phyloP scores from a whole-genome alignment of 2,888 invertebrate species.

The Epirrhoe alternata region DNA sequence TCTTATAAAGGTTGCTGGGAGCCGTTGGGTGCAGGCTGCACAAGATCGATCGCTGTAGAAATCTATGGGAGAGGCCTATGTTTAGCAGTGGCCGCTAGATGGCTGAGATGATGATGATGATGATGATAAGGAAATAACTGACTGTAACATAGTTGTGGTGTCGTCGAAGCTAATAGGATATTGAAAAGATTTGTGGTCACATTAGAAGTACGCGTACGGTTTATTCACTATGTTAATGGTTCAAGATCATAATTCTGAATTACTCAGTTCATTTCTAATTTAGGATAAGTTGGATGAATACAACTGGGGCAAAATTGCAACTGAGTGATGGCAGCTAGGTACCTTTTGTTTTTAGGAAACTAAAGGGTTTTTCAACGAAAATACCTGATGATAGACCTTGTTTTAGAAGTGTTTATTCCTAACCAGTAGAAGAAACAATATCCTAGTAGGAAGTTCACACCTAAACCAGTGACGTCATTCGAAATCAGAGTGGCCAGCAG shows the following conservation, averaged over 20 bases:
- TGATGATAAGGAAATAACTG: no score
- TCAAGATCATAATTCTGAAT: background rate
- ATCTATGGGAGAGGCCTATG: no score
- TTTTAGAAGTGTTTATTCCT: background rate
- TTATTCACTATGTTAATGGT: background rate
- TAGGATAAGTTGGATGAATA: background rate
- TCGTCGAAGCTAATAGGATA: background rate
- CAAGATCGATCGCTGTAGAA: no score
- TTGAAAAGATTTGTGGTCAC: slow-evolving; percentile 6
- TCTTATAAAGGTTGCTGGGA: no score
- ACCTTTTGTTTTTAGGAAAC: no score
- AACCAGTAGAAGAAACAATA: background rate
- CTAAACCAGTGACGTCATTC: slow-evolving; percentile 23
- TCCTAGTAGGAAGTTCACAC: slow-evolving; percentile 3
- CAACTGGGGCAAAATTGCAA: no score
- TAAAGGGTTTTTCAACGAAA: no score
- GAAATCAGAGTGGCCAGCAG: slow-evolving; percentile 19
- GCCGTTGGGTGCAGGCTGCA: no score
- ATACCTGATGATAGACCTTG: no score
- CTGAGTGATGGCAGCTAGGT: no score
- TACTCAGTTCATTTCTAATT: background rate
- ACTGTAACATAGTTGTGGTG: background rate
- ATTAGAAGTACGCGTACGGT: background rate
- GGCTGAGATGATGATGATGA: no score
- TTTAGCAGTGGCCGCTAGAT: no score